Base-by-base conservation (phyloP, 2,888 invertebrate genomes). In the Drymonia ruficornis region DNA sequence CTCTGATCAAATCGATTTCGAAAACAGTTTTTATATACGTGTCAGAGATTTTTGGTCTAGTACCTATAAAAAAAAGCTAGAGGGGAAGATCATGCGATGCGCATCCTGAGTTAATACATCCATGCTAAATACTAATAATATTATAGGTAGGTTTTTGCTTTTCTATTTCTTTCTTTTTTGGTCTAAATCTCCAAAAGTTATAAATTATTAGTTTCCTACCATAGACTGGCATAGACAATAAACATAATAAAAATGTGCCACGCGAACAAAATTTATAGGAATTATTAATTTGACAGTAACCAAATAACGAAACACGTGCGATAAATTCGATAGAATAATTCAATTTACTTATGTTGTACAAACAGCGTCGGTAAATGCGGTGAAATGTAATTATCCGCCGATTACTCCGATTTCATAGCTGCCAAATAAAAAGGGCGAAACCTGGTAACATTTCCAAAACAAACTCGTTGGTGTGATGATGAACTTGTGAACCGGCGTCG, bases 401-500 rank as follows among this genome's bases (percentile, higher is more conserved):
- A 56, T 55, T 64, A 67, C 61, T 64, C 56, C 59, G 57, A 61
- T 64, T 66, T 63, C 45, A 43, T 58, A 65, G 45, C 61, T 63
- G 63, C 63, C 59, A 70, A 73, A 75, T 63, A 73, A 73, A 54
- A 71, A 76, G 71, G 67, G 62, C 63, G 68, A 67, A 83, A 77
- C 74, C 89, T 91, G 91, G 91, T 91, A 91, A 91, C 91, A 91
- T 91, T 91, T 73, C 70, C 76, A 87, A 88, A 90, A 89, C 84
- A 89, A 88, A 86, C 85, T 84, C 75, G 81, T 85, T 81, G 78
- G 77, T 77, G 78, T 80, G 81, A 87, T 85, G 89, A 88, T 91
- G 91, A 87, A 90, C 89, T 86, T 88, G 91, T 91, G 87, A 91
- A 89, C 91, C 91, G 91, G 91, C 91, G 86, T 89, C 86, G 81